A percentile compares a stretch with the other conserved stretches of the same genome.
These are phyloP conservation scores for Daktulosphaira vitifoliae DNA, from an alignment of 1,140 invertebrate species.

Conservation along the genomic window DNA sequence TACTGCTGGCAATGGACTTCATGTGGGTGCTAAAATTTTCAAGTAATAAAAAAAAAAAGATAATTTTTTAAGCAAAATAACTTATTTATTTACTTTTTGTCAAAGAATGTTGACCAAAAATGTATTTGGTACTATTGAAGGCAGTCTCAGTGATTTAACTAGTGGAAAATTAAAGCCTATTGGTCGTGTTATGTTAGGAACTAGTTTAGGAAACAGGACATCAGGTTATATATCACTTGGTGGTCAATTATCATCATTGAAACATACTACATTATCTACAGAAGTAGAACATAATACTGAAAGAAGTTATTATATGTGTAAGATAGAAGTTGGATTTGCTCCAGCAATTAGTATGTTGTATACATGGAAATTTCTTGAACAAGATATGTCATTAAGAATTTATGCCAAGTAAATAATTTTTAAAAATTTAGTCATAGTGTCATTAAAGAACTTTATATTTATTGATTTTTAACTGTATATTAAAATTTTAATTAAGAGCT, in stretches of 20 bases:
- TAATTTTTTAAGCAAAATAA: too few species aligned
- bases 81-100: constrained; percentile 42
- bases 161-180: constrained; percentile 17
- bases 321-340: constrained; percentile 26
- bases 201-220: constrained; percentile 12
- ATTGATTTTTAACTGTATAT: constrained; percentile 33
- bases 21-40: constrained; percentile 55
- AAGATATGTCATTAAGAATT: constrained; percentile 65
- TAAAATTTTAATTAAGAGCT: constrained; percentile 49
- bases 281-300: constrained; percentile 29
- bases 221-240: constrained; percentile 27
- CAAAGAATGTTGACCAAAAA: constrained; percentile 60
- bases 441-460: constrained; percentile 25
- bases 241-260: constrained; percentile 17
- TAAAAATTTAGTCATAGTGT: constrained; percentile 6
- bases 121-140: constrained; percentile 62
- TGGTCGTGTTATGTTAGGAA: constrained; percentile 18
- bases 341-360: constrained; percentile 22
- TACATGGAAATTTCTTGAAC: constrained; percentile 64
- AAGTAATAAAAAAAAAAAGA: constrained; percentile 8
- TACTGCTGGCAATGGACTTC: constrained; percentile 64
- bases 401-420: constrained; percentile 60
- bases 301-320: constrained; percentile 32
- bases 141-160: constrained; percentile 37
- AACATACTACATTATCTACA: constrained; percentile 18